Evolutionary conservation across 2,888 invertebrate genomes (phyloP), one percentile per base, ranked within the genome.

Genomic region (Hyposoter dolosus): DNA sequence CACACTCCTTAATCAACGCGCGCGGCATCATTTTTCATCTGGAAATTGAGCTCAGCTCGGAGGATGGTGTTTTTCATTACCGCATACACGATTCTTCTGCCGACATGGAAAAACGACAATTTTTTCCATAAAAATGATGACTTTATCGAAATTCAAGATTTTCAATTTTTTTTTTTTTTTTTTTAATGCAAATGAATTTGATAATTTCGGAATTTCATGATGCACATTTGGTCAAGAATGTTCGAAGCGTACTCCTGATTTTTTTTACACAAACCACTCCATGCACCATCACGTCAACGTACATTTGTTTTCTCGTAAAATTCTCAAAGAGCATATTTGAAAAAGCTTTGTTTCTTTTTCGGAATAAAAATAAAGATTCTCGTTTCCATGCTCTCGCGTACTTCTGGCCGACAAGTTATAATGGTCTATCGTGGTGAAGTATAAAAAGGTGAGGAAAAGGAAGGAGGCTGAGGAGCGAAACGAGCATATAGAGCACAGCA

Each of bases 361-460:
- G 83, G 83, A 83, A 84, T 78, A 78, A 65, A 83, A 87, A 85
- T 88, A 87, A 88, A 88, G 79, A 88, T 80, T 82, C 82, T 77
- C 74, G 82, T 78, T 19, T 78, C 83, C 83, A 69, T 83, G 81
- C 35, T 53, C 43, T 71, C 69, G 47, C 69, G 47, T 75, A 63
- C 79, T 68, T 79, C 75, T 69, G 43, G 60, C 47, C 75, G 72
- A 76, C 47, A 56, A 68, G 79, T 80, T 80, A 83, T 85, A 87
- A 85, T 85, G 86, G 88, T 79, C 87, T 82, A 50, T 79, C 40
- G 23, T 45, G 23, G 43, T 68, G 60, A 28, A 23, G 74, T 32
- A 45, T 40, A 82, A 43, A 35, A 81, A 50, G 69, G 63, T 63
- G 75, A 28, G 63, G 47, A 66, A 75, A 63, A 19, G 66, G 63